Evolutionary conservation across 2,888 invertebrate genomes (phyloP).

Genomic region (Troides helena): DNA sequence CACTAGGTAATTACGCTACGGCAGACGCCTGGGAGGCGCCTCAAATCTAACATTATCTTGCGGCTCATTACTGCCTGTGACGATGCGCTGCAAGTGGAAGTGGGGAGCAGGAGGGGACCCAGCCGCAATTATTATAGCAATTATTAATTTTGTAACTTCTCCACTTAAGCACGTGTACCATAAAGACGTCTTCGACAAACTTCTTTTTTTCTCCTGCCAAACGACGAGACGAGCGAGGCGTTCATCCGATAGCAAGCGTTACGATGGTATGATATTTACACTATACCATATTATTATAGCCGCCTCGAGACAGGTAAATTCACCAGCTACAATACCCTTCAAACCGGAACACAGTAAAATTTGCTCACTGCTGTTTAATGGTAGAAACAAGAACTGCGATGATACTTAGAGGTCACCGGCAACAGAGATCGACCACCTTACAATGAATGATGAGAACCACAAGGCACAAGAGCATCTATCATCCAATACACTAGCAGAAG

Average conservation of each 20-base stretch:
- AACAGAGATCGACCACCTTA: not conserved
- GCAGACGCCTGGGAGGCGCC: slow-evolving; percentile 64
- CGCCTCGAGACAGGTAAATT: too few species aligned
- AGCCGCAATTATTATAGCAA: slow-evolving; percentile 20
- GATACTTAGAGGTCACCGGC: too few species aligned
- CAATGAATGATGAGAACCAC: not conserved
- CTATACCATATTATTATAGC: too few species aligned
- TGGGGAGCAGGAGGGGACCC: slow-evolving; percentile 9
- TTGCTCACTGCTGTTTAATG: too few species aligned
- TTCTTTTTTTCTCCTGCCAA: too few species aligned
- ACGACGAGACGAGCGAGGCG: too few species aligned
- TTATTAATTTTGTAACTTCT: slow-evolving; percentile 26
- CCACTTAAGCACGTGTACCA: slow-evolving; percentile 15
- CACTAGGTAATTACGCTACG: slow-evolving; percentile 76
- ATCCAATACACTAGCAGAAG: not conserved
- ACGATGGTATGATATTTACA: too few species aligned
- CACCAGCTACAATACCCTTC: too few species aligned
- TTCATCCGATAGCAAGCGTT: too few species aligned
- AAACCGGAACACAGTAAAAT: too few species aligned
- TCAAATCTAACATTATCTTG: slow-evolving; percentile 70
- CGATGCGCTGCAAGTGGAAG: slow-evolving; percentile 28
- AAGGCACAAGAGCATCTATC: not conserved
- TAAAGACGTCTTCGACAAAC: not conserved
- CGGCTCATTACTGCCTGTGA: slow-evolving; percentile 53
- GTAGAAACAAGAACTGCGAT: too few species aligned